Evolutionary conservation across 2,113 vertebrate species (phyloP), one percentile per base, ranked within the genome.

Genomic region (Myotis davidii): DNA sequence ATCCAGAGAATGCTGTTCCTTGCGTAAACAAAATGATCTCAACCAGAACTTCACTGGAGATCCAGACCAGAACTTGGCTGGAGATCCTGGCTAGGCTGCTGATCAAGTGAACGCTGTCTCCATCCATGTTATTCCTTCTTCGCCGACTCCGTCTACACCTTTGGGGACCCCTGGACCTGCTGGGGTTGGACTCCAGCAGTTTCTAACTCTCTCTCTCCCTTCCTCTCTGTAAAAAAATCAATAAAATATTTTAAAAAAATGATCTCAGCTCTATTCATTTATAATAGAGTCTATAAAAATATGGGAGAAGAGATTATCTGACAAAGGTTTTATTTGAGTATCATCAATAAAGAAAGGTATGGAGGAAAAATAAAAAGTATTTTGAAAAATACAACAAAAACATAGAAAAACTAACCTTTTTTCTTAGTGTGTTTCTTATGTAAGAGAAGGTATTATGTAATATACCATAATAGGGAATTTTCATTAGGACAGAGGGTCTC

Each of bases 1-100:
- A 95, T 73, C 39, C 70, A 93, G 79, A 94, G 65, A 89, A 87
- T 92, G 29, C 56, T 94, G n/a, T 76, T 97, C 9, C n/a, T 97
- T 59, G 50, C 27, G 83, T 81, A 92, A 93, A 92, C 74, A 97
- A 78, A 94, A 87, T 89, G 17, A 93, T 84, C 94, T 95, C 27
- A 94, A n/a, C n/a, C n/a, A n/a, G n/a, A n/a, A n/a, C n/a, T n/a
- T n/a, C n/a, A n/a, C n/a, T n/a, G n/a, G n/a, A n/a, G n/a, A n/a
- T n/a, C n/a, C n/a, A n/a, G n/a, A n/a, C n/a, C n/a, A n/a, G n/a
- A n/a, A n/a, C n/a, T n/a, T n/a, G n/a, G n/a, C n/a, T n/a, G n/a
- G n/a, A n/a, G n/a, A n/a, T n/a, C n/a, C n/a, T n/a, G n/a, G n/a
- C n/a, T n/a, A n/a, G n/a, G n/a, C n/a, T n/a, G n/a, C n/a, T n/a